Evolutionary conservation across 1,140 invertebrate species (phyloP), one percentile per base, ranked within the genome.

Genomic region (Megathymus violae): DNA sequence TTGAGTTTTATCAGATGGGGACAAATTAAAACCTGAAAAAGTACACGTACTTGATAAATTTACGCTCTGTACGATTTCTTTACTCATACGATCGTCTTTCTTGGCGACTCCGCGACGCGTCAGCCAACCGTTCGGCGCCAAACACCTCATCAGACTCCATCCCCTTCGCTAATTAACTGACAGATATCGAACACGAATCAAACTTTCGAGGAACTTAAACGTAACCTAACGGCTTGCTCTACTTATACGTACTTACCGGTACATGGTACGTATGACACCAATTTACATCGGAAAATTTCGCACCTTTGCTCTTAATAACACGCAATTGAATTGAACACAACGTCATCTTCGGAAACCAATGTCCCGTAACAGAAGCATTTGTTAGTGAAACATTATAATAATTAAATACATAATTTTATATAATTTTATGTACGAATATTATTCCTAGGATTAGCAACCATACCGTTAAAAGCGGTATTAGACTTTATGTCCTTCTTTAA

Each of bases 171-270:
- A 69, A 65, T 73, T 63, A 63, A 65, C 34, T 69, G 69, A 67
- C 68, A 68, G 47, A 67, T 70, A 63, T 69, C 64, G 71, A 67
- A 69, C 62, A 62, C 58, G 34, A 60, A 13, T 11, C 4, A 15
- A 52, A 65, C 63, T 68, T 69, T 58, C 54, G 65, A 65, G 62
- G 48, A 74, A 58, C 62, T 70, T 60, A 65, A 51, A 64, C 56
- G 38, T 34, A 60, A 25, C 22, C 59, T 73, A 73, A 73, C 71
- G 71, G 71, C 64, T 47, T 67, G 66, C 9, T 64, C 71, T 44
- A 73, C 70, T 62, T 58, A 59, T 44, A 27, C 4, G 27, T 31
- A 31, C 27, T 31, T 31, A 31, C 7, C 44, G 44, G 43, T 46
- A 14, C 44, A n/a, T 27, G 19, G 19, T 25, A 46, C 44, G 19